Conservation (phyloP, 2,113 vertebrate genomes). For the Eulemur macaco region DNA sequence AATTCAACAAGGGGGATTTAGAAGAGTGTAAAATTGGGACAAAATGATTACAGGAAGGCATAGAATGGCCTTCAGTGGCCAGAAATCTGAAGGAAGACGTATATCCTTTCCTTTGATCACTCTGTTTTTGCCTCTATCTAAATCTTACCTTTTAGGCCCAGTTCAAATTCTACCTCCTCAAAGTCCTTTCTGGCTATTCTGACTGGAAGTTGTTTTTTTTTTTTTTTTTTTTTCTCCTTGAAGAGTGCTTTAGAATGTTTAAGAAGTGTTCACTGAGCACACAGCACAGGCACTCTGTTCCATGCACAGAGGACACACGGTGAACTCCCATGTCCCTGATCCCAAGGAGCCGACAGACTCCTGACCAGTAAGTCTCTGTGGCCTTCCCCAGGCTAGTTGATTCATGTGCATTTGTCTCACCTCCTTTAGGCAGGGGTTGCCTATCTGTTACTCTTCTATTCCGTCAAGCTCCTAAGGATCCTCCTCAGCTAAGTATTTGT, state of each 20-base stretch:
- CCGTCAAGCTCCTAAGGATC: background rate
- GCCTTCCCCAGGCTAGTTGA: background rate
- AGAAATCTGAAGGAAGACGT: background rate
- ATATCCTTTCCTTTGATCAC: background rate
- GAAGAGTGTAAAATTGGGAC: background rate
- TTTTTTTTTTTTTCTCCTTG: background rate
- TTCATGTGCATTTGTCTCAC: background rate
- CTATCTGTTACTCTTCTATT: background rate
- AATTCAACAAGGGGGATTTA: background rate
- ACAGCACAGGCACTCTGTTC: background rate
- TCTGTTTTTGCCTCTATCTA: background rate
- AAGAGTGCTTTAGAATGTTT: background rate
- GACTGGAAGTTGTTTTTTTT: background rate
- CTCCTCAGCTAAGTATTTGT: background rate
- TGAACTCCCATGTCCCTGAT: background rate
- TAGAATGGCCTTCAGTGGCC: background rate
- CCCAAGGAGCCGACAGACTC: background rate
- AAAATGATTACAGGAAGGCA: background rate
- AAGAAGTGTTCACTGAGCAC: background rate
- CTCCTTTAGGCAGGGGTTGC: background rate
- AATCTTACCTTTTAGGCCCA: background rate
- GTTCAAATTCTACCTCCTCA: background rate
- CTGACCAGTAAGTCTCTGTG: background rate
- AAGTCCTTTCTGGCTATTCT: conserved; percentile 14
- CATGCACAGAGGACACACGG: background rate